Evolutionary conservation across 2,888 invertebrate genomes (phyloP), one percentile per base, ranked within the genome.

Genomic region (Notodromas monacha): DNA sequence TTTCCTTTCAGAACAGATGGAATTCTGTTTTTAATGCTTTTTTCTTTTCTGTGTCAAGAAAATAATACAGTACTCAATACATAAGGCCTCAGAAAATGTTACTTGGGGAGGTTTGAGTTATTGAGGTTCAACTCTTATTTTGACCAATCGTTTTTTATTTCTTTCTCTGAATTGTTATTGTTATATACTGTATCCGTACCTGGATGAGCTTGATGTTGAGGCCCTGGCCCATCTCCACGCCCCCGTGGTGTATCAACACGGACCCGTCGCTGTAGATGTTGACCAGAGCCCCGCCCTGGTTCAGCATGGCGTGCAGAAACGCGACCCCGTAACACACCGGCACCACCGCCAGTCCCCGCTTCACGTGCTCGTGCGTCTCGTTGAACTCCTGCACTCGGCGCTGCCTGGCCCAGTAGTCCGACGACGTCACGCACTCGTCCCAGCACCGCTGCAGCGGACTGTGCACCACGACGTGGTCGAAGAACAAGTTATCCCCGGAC

Each of bases 141-240:
- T 4, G 3, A 2, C 31, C 12, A 28, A 28, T 31, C 26, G 11
- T 14, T 12, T n/a, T n/a, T n/a, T n/a, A n/a, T n/a, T n/a, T n/a
- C n/a, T n/a, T n/a, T n/a, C n/a, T n/a, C n/a, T n/a, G n/a, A n/a
- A n/a, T n/a, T n/a, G n/a, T n/a, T n/a, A n/a, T n/a, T n/a, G n/a
- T n/a, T n/a, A n/a, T n/a, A n/a, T n/a, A n/a, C n/a, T n/a, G n/a
- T n/a, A n/a, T n/a, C n/a, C n/a, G n/a, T n/a, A n/a, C n/a, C 60
- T 86, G 84, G 31, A 77, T 65, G 69, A 84, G 77, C 56, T 89
- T 89, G 0, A 77, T 89, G 45, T 84, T 73, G 3, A 89, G 54
- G 2, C 89, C 89, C 53, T 89, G 89, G 0, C 89, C 89, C 69
- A 89, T 86, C 57, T 89, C 89, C 5, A 72, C 68, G n/a, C 84